Conservation (phyloP, 1,140 invertebrate species). For the Penaeus chinensis region DNA sequence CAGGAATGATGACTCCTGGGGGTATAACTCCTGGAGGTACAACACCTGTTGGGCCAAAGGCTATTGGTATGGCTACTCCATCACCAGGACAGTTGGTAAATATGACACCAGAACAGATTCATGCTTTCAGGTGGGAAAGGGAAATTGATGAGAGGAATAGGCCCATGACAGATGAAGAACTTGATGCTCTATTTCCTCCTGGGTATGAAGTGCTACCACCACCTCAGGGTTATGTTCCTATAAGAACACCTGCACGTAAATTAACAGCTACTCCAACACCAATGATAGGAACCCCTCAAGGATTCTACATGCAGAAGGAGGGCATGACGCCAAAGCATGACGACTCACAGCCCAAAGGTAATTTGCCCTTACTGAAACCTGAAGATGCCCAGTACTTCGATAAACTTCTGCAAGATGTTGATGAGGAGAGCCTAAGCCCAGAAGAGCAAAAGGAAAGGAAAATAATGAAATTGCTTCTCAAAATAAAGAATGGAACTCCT, state of each 20-base stretch:
- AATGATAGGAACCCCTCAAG: conserved; percentile 85
- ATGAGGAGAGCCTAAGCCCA: conserved; percentile 93
- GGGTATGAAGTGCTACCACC: conserved; percentile 98
- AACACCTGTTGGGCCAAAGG: conserved; percentile 95
- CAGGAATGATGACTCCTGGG: conserved; percentile 75
- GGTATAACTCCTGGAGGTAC: conserved; percentile 80
- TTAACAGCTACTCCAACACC: conserved; percentile 98
- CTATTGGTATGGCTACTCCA: conserved; percentile 98
- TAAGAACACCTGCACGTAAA: conserved; percentile 96
- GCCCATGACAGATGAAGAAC: conserved; percentile 95
- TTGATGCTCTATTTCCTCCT: conserved; percentile 96
- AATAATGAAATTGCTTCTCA: conserved; percentile 98
- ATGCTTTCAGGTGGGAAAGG: conserved; percentile 98
- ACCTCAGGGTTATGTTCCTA: conserved; percentile 92
- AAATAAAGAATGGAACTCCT: conserved; percentile 99
- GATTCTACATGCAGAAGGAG: conserved; percentile 91
- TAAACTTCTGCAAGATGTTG: conserved; percentile 96
- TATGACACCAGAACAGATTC: conserved; percentile 99
- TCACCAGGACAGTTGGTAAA: conserved; percentile 92
- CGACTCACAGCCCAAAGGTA: conserved; percentile 96
- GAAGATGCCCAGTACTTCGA: conserved; percentile 99
- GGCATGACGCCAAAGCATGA: conserved; percentile 85
- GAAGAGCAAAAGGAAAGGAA: conserved; percentile 98
- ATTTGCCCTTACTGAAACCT: conserved; percentile 98
- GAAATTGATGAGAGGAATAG: conserved; percentile 98